Evolutionary conservation across 2,113 vertebrate species (phyloP), one percentile per base, ranked within the genome.

Genomic region (Odocoileus hemionus): DNA sequence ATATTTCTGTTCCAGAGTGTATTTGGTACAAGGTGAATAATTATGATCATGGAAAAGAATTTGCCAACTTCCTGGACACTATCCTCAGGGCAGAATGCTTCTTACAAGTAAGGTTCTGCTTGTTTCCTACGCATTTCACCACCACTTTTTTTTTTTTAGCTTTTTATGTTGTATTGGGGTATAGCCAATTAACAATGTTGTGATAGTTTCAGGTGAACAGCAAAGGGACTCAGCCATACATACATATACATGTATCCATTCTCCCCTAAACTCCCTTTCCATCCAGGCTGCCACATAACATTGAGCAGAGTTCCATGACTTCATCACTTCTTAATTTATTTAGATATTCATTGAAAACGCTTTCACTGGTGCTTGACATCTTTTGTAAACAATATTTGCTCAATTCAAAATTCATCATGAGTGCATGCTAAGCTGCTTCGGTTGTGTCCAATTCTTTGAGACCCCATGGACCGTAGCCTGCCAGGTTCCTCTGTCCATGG

Each of bases 31-130:
- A 99, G 8, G 98, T 98, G 95, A 99, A 98, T 92, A 98, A 97
- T 52, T 98, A 97, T 86, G 96, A 94, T 96, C 87, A 96, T 95
- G 98, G 99, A 96, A 92, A 98, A 58, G 99, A 99, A 95, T 99
- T 99, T 90, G 96, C 97, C 45, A 98, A 96, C 64, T 99, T 99
- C 98, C 96, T 99, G 96, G 98, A 98, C 87, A 98, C 91, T n/a
- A 2, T 99, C 97, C 98, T 99, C 96, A 99, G 98, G 45, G 96
- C 99, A 11, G 98, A 99, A 87, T 98, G 99, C 95, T 99, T 99
- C 97, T 99, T 99, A 91, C 99, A 99, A 99, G 99, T 99, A 98
- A 98, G 97, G 39, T 39, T 87, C 23, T 15, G 39, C 86, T 88
- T 96, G 54, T 30, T 98, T 97, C 88, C 43, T 97, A 76, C 17